A percentile compares a stretch with the other conserved stretches of the same genome.
These are phyloP conservation scores for Micromussa lordhowensis DNA, from an alignment of 92 coral and sea anemone species.

Conservation along the genomic window DNA sequence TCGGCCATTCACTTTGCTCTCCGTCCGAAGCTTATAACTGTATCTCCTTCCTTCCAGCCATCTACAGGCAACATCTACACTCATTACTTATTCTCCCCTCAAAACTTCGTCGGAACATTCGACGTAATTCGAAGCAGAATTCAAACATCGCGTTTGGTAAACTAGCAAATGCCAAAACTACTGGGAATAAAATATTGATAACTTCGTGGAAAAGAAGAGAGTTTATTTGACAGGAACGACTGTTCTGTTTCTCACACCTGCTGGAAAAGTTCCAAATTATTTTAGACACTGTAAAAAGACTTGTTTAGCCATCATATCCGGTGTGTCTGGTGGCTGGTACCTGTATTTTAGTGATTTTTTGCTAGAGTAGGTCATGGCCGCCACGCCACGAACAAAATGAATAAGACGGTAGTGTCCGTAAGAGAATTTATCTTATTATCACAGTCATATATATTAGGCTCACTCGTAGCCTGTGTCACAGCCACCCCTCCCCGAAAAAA, in stretches of 20 bases:
- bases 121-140: background rate
- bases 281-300: background rate
- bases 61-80: background rate
- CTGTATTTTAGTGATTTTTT: background rate
- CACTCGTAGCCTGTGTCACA: background rate
- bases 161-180: background rate
- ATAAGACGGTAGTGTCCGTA: background rate
- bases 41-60: background rate
- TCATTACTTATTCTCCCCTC: background rate
- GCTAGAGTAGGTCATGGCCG: background rate
- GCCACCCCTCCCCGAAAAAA: background rate
- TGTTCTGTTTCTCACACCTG: slow-evolving; percentile 30
- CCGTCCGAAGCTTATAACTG: background rate
- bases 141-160: background rate
- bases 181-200: slow-evolving; percentile 37
- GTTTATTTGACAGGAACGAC: slow-evolving; percentile 41
- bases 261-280: slow-evolving; percentile 1
- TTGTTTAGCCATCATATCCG: background rate
- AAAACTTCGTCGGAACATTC: background rate
- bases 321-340: slow-evolving; percentile 19
- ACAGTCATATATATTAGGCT: background rate
- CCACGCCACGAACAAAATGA: no score
- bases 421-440: no score
- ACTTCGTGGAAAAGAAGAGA: background rate
- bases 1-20: background rate